These are phyloP conservation scores for Plutomurus gul DNA, from an alignment of 1,140 invertebrate genomes.

Conservation along the genomic window DNA sequence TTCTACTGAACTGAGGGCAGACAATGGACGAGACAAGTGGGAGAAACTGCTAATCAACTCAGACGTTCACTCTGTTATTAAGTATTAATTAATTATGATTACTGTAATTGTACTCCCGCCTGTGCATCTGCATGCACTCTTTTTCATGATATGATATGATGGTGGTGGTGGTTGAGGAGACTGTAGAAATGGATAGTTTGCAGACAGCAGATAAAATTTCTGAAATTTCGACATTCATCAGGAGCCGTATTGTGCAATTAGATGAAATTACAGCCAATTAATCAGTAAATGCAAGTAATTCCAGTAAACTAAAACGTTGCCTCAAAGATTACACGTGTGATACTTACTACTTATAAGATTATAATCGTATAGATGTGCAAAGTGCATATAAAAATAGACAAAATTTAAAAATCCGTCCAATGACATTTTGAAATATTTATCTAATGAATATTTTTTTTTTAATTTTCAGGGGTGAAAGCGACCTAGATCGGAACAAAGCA, in stretches of 20 bases:
- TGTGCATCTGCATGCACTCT: background rate
- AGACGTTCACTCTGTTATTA: background rate
- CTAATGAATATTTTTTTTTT: background rate
- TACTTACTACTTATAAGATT: too few relatives aligned
- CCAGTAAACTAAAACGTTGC: too few relatives aligned
- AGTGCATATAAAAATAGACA: background rate
- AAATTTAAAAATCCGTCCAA: background rate
- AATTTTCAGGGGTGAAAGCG: conserved; percentile 46
- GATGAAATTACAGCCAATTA: too few relatives aligned
- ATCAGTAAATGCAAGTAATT: too few relatives aligned
- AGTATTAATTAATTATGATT: conserved; percentile 1
- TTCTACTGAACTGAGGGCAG: background rate
- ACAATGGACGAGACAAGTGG: background rate
- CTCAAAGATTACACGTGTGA: too few relatives aligned
- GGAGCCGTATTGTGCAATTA: too few relatives aligned
- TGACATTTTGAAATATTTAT: background rate
- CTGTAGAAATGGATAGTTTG: too few relatives aligned
- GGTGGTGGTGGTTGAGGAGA: background rate
- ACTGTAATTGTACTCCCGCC: background rate
- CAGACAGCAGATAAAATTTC: too few relatives aligned
- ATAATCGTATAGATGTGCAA: too few relatives aligned
- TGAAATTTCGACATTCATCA: too few relatives aligned
- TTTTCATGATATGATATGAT: too few relatives aligned
- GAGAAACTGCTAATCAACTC: background rate
- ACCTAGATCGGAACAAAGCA: conserved; percentile 20